These are phyloP conservation scores for Bolinopsis microptera DNA, from an alignment of 37 sponge, comb jelly and placozoan species.

Conservation along the genomic window DNA sequence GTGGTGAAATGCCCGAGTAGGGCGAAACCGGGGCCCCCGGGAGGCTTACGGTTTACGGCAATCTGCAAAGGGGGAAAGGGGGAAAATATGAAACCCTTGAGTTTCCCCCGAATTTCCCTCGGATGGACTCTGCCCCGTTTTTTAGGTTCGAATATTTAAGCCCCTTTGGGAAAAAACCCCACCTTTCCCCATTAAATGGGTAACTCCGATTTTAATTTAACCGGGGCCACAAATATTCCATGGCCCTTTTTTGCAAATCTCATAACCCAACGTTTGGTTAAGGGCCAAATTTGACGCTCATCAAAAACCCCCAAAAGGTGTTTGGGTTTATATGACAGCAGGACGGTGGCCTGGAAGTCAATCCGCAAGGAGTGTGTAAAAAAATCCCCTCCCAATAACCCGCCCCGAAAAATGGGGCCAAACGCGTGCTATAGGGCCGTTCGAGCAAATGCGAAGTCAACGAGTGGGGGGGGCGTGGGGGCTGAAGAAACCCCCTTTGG, in stretches of 20 bases:
- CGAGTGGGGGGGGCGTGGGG: conserved; percentile 74
- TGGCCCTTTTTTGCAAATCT: conserved; percentile 87
- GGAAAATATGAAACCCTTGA: conserved; percentile 84
- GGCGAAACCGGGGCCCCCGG: conserved; percentile 73
- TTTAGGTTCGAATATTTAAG: conserved; percentile 83
- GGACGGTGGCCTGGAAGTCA: conserved; percentile 89
- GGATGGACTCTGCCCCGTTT: conserved; percentile 74
- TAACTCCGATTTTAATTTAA: conserved; percentile 72
- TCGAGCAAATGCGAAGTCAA: conserved; percentile 54
- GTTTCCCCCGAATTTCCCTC: conserved; percentile 81
- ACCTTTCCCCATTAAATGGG: conserved; percentile 88
- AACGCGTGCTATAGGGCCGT: conserved; percentile 77
- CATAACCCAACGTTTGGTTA: conserved; percentile 82
- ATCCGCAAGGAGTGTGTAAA: conserved; percentile 88
- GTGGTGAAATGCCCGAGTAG: conserved; percentile 72
- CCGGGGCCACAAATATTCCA: conserved; percentile 70
- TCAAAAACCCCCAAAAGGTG: conserved; percentile 78
- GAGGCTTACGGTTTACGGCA: conserved; percentile 70
- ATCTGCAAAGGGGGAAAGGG: conserved; percentile 79
- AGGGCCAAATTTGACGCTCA: conserved; percentile 77
- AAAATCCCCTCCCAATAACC: conserved; percentile 84
- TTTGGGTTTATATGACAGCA: conserved; percentile 83
- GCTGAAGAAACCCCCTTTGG: conserved; percentile 69
- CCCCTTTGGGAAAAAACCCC: conserved; percentile 72
- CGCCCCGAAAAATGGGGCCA: conserved; percentile 85